Base-by-base conservation (phyloP, 1,140 invertebrate species). In the Brevipalpus yothersi region DNA sequence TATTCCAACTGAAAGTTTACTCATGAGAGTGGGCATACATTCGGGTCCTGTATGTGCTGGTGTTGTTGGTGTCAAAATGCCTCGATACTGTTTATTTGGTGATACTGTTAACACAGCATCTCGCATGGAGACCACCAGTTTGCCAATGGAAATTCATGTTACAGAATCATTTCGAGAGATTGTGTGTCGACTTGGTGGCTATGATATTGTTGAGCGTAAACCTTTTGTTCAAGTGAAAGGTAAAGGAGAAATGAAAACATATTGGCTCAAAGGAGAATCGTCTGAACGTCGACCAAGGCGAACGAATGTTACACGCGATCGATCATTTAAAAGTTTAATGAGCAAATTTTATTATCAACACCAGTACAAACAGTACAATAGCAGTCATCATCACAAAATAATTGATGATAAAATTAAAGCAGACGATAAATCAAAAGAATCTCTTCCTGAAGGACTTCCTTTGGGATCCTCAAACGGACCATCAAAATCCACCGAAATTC, bases 71-170 rank as follows among this genome's bases (percentile, higher is more conserved):
- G 69, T 84, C 17, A 87, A 86, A 69, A 90, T 90, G 86, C 87
- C 87, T 0, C 74, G 86, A 56, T 91, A 89, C 68, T 90, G 86
- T 69, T 71, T 91, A 1, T 87, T 86, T 67, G 86, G 86, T 0
- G 86, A 90, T 65, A 88, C 86, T 0, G 86, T 94, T 5, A 94
- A 94, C 69, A 92, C 87, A 0, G 86, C 89, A 0, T 88, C 84
- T 23, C 75, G 89, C 53, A 92, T 94, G 88, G 89, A 93, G 73
- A 91, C 87, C 0, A 88, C 82, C 40, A 86, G 86, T 43, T 21
- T 53, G 11, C 42, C 75, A 9, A 66, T 87, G 60, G 82, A 83
- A 72, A 88, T 93, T 65, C 88, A 93, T 70, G 88, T 90, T 63
- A 89, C 85, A 63, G 75, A 81, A 62, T 82, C 89, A 67, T 86